Evolutionary conservation across 1,140 invertebrate genomes (phyloP).

Genomic region (Ctenoplectra terminalis): DNA sequence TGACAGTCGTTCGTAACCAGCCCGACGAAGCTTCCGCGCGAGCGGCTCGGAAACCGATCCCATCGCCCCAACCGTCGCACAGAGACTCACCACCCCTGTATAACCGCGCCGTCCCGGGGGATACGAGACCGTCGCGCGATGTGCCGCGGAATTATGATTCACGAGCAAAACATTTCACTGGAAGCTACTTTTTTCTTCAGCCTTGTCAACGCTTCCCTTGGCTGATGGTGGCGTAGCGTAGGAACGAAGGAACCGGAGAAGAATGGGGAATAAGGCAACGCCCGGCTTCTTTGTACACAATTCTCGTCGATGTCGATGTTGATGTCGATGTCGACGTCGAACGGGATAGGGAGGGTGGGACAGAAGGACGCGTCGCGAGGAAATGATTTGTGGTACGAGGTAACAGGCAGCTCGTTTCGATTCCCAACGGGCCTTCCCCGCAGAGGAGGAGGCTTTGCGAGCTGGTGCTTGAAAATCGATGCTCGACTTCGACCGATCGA

Average conservation of each 20-base stretch:
- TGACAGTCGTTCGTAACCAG: constrained; percentile 25
- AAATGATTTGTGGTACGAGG: constrained; percentile 61
- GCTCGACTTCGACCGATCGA: background rate
- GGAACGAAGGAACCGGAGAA: background rate
- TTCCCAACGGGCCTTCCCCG: constrained; percentile 27
- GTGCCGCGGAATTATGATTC: constrained; percentile 64
- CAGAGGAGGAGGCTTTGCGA: too few species aligned
- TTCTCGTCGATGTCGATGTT: constrained; percentile 44
- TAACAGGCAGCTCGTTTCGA: constrained; percentile 25
- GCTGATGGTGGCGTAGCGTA: background rate
- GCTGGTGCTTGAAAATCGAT: constrained; percentile 39
- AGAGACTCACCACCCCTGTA: background rate
- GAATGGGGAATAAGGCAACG: constrained; percentile 30
- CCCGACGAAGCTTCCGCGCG: constrained; percentile 30
- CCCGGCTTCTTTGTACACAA: constrained; percentile 25
- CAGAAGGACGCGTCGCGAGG: constrained; percentile 13
- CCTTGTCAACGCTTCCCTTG: constrained; percentile 45
- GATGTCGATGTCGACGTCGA: constrained; percentile 45
- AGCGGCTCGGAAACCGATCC: constrained; percentile 53
- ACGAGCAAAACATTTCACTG: constrained; percentile 64
- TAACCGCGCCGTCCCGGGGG: constrained; percentile 27
- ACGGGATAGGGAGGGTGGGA: background rate
- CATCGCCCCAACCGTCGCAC: constrained; percentile 34
- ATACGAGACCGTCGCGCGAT: background rate
- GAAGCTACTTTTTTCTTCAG: constrained; percentile 62